Conservation (phyloP, 2,797 vertebrate genomes). For the Lophotriccus pileatus region DNA sequence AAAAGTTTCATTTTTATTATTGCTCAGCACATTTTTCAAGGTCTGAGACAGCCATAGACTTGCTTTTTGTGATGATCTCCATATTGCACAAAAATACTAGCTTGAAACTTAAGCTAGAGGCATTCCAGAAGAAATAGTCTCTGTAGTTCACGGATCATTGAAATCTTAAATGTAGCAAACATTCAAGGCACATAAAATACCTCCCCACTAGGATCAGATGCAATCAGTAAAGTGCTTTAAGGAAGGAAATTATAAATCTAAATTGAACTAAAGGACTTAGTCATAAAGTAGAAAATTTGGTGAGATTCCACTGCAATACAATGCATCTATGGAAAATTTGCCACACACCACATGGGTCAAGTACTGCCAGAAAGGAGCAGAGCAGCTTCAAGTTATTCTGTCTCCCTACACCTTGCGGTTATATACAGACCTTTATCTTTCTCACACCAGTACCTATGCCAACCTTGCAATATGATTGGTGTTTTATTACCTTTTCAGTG, state of each 20-base stretch:
- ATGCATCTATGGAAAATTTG: neutral
- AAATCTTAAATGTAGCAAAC: neutral
- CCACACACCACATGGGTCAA: neutral
- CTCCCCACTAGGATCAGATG: neutral
- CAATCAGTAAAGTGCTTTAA: neutral
- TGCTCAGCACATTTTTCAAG: neutral
- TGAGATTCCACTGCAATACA: neutral
- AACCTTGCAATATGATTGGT: neutral
- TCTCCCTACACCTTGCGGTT: neutral
- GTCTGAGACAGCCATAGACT: neutral
- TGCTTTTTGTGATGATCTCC: neutral
- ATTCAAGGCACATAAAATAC: neutral
- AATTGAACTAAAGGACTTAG: neutral
- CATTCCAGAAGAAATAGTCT: neutral
- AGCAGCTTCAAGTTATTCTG: neutral
- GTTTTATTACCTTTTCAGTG: neutral
- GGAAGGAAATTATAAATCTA: neutral
- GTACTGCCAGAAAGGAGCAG: neutral
- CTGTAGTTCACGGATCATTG: neutral
- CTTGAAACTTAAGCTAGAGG: neutral
- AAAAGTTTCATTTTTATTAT: neutral
- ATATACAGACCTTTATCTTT: neutral
- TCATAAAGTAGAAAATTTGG: neutral
- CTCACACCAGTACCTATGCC: neutral
- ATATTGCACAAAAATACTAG: neutral